Conservation (phyloP, 1,140 invertebrate species). For the Drosophila navojoa region DNA sequence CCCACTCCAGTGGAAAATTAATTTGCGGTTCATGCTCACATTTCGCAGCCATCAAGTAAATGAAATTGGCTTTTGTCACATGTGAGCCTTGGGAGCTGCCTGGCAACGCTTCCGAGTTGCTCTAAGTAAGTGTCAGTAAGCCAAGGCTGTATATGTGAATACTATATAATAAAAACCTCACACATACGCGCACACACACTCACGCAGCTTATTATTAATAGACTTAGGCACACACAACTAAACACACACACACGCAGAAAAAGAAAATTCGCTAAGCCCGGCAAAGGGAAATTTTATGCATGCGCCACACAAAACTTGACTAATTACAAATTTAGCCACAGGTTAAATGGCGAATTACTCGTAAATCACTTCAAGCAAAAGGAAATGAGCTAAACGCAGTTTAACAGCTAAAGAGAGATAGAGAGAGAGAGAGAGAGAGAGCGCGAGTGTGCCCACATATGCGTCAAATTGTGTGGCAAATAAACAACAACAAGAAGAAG, state of each 20-base stretch:
- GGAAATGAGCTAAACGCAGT: conserved; percentile 42
- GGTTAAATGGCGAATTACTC: conserved; percentile 64
- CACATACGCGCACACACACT: conserved; percentile 18
- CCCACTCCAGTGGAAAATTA: conserved; percentile 29
- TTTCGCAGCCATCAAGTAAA: conserved; percentile 46
- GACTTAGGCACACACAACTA: conserved; percentile 21
- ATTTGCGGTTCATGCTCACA: conserved; percentile 44
- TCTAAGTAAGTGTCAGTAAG: conserved; percentile 37
- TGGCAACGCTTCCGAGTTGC: conserved; percentile 6
- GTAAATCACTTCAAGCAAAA: conserved; percentile 50
- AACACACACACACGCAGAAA: conserved; percentile 19
- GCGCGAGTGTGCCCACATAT: conserved; percentile 18
- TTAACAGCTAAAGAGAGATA: conserved; percentile 7
- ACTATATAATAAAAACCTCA: conserved; percentile 32
- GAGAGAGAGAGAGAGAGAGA: neutral
- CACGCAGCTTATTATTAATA: conserved; percentile 50
- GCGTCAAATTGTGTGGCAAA: conserved; percentile 54
- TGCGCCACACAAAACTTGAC: conserved; percentile 60
- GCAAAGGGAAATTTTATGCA: conserved; percentile 51
- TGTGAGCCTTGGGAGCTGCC: conserved; percentile 17
- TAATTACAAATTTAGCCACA: conserved; percentile 67
- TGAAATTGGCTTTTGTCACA: conserved; percentile 59
- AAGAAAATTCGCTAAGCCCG: conserved; percentile 33
- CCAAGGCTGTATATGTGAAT: conserved; percentile 23
- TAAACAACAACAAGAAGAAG: conserved; percentile 34